These are phyloP conservation scores for Graptemys geographica DNA, from an alignment of 2,797 vertebrate species.

Conservation along the genomic window DNA sequence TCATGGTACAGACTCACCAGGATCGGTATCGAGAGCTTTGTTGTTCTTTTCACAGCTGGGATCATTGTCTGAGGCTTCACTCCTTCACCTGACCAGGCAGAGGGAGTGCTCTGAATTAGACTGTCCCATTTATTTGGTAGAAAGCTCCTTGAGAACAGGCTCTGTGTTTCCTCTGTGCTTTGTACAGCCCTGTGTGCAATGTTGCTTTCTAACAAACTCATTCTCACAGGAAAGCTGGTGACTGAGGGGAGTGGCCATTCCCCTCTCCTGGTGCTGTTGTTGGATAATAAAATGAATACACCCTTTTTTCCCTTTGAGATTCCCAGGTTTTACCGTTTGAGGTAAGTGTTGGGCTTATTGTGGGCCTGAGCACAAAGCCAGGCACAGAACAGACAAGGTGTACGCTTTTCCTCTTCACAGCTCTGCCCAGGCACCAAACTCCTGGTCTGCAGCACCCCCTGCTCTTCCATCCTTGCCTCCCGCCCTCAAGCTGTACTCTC, in stretches of 20 bases:
- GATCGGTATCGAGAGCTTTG: accelerated
- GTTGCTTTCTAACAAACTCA: neutral
- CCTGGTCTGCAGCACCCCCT: neutral
- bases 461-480: neutral
- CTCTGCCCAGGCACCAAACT: neutral
- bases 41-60: neutral
- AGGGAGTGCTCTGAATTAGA: neutral
- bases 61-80: no score
- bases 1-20: neutral
- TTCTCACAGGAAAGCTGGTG: neutral
- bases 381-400: accelerated
- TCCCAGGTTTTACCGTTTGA: neutral
- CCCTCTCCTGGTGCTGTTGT: neutral
- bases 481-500: accelerated
- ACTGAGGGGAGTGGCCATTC: neutral
- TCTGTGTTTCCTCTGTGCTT: accelerated
- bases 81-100: neutral
- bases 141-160: neutral
- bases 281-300: neutral
- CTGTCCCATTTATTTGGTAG: neutral
- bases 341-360: neutral
- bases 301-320: neutral
- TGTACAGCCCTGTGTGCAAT: accelerated
- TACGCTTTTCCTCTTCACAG: neutral
- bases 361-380: neutral